phyloP scores from a whole-genome alignment of 2,888 invertebrate genomes.

The Epinotia brunnichana region DNA sequence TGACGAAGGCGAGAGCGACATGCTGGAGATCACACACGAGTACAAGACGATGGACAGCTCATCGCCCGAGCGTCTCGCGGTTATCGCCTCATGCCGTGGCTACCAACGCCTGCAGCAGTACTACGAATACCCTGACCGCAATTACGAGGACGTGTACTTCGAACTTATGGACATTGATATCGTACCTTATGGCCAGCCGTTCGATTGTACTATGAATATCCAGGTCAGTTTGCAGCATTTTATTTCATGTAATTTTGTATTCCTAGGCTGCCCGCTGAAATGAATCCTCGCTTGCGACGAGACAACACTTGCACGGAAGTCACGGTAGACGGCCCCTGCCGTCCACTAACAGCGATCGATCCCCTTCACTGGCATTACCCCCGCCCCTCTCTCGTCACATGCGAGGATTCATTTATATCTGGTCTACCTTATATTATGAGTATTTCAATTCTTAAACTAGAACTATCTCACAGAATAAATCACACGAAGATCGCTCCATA shows the following conservation, averaged over 20 bases:
- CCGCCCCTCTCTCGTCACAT: not conserved
- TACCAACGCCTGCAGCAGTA: constrained; percentile 85
- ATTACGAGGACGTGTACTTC: constrained; percentile 85
- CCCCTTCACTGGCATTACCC: too few species aligned
- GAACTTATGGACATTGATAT: constrained; percentile 87
- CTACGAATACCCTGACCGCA: constrained; percentile 84
- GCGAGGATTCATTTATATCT: not conserved
- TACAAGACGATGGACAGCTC: constrained; percentile 87
- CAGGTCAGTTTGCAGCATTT: constrained; percentile 67
- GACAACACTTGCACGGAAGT: not conserved
- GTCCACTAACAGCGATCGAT: too few species aligned
- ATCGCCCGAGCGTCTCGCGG: constrained; percentile 86
- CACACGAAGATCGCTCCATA: constrained; percentile 85
- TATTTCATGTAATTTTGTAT: constrained; percentile 5
- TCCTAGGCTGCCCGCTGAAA: not conserved
- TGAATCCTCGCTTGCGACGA: not conserved
- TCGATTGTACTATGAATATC: constrained; percentile 86
- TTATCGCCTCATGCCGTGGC: constrained; percentile 87
- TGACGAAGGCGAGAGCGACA: constrained; percentile 85
- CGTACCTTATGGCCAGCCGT: constrained; percentile 86
- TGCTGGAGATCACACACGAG: constrained; percentile 86
- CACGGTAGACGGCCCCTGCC: not conserved
- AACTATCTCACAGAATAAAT: constrained; percentile 81
- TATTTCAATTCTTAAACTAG: too few species aligned
- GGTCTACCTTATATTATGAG: not conserved